phyloP scores from a whole-genome alignment of 2,888 invertebrate genomes.

The Cerastis rubricosa region DNA sequence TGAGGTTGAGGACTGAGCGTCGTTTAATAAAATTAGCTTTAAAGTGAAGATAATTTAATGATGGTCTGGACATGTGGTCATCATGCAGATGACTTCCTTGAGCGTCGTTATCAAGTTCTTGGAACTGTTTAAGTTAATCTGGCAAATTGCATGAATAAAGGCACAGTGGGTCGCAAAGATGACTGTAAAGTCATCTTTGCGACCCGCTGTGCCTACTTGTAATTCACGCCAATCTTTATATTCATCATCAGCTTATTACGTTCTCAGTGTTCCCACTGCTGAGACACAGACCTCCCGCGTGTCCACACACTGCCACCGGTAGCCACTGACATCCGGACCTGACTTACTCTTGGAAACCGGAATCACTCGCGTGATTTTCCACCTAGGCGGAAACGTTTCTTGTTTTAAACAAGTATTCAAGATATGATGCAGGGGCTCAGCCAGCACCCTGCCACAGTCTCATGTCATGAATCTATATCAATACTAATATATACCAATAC shows the following conservation, averaged over 20 bases:
- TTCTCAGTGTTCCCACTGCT: not conserved
- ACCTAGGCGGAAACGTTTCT: too few relatives aligned
- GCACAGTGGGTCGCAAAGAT: too few relatives aligned
- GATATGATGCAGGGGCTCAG: too few relatives aligned
- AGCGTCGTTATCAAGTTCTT: slow-evolving; percentile 14
- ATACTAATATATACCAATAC: too few relatives aligned
- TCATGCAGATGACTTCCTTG: slow-evolving; percentile 27
- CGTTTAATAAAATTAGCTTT: slow-evolving; percentile 46
- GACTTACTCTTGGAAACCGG: too few relatives aligned
- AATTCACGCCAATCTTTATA: not conserved
- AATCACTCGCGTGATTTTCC: too few relatives aligned
- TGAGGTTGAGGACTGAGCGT: slow-evolving; percentile 29
- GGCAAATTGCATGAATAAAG: not conserved
- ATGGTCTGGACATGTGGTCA: slow-evolving; percentile 1
- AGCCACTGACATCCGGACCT: too few relatives aligned
- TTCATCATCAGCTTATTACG: not conserved
- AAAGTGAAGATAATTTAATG: slow-evolving; percentile 37
- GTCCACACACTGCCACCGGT: too few relatives aligned
- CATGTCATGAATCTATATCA: too few relatives aligned
- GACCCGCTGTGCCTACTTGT: not conserved
- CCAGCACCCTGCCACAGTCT: too few relatives aligned
- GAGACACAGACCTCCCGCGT: not conserved
- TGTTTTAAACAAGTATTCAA: too few relatives aligned
- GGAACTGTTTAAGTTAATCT: slow-evolving; percentile 4
- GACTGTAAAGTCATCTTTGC: not conserved